Evolutionary conservation across 1,140 invertebrate species (phyloP).

Genomic region (Cotesia typhae): DNA sequence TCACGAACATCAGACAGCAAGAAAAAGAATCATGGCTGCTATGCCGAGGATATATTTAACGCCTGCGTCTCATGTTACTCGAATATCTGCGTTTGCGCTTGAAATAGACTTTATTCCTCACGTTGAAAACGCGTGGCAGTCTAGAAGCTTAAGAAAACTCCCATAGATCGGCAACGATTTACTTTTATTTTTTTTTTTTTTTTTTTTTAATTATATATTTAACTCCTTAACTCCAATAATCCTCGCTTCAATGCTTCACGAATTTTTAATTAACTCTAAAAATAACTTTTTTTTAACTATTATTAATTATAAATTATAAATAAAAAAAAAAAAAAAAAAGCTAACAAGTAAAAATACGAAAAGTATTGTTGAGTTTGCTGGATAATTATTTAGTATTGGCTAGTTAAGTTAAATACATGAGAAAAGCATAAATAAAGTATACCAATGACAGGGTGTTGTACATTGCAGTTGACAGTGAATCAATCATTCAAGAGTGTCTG

Average conservation of each 20-base stretch:
- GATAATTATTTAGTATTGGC: too few relatives aligned
- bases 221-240: neutral
- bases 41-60: slow-evolving; percentile 41
- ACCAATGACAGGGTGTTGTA: slow-evolving; percentile 6
- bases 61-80: slow-evolving; percentile 39
- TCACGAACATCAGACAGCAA: slow-evolving; percentile 8
- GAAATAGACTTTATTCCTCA: slow-evolving; percentile 41
- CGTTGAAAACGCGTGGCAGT: slow-evolving; percentile 26
- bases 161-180: slow-evolving; percentile 11
- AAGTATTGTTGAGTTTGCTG: too few relatives aligned
- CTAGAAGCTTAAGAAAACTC: slow-evolving; percentile 5
- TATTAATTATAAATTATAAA: too few relatives aligned
- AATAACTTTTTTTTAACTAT: too few relatives aligned
- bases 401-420: neutral
- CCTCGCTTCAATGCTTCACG: too few relatives aligned
- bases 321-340: too few relatives aligned
- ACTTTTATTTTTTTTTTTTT: neutral
- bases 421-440: neutral
- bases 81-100: slow-evolving; percentile 38
- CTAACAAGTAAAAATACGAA: too few relatives aligned
- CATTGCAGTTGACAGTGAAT: slow-evolving; percentile 14
- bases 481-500: slow-evolving; percentile 17
- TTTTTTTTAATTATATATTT: neutral
- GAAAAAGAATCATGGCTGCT: slow-evolving; percentile 19
- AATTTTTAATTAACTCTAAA: too few relatives aligned